Evolutionary conservation across 2,888 invertebrate species (phyloP).

Genomic region (Tribolium freemani): DNA sequence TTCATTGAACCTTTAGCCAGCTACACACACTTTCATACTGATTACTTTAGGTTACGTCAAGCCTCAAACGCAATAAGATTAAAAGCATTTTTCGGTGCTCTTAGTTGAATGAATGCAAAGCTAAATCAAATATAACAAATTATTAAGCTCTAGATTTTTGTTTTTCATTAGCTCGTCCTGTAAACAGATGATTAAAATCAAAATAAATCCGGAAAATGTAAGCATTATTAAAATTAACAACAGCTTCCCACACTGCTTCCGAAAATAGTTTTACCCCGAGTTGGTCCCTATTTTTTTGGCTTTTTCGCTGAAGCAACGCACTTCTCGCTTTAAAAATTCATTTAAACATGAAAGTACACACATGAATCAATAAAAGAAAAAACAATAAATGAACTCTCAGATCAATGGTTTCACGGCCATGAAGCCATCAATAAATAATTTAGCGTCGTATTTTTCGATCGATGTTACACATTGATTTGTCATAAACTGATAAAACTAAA

Average conservation of each 20-base stretch:
- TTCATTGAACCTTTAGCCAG: neutral
- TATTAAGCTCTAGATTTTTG: no score
- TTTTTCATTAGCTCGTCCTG: neutral
- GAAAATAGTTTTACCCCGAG: neutral
- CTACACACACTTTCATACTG: neutral
- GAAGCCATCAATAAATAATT: slow-evolving; percentile 4
- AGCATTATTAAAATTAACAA: neutral
- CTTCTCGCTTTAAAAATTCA: neutral
- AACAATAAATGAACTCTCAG: neutral
- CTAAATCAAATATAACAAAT: no score
- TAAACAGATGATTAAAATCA: neutral
- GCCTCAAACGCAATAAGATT: neutral
- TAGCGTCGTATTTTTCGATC: slow-evolving; percentile 7
- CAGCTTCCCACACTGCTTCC: neutral
- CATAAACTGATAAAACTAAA: neutral
- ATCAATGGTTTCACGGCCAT: slow-evolving; percentile 29
- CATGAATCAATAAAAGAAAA: neutral
- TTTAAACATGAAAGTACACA: neutral
- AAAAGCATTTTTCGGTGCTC: neutral
- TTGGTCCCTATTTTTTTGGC: no score
- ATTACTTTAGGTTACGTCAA: neutral
- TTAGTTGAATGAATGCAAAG: neutral
- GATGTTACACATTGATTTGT: slow-evolving; percentile 16
- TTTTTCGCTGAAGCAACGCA: neutral
- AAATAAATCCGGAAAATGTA: no score